A percentile compares a stretch with the other conserved stretches of the same genome.
phyloP scores from a whole-genome alignment of 2,113 vertebrate species.

The Neomonachus schauinslandi region DNA sequence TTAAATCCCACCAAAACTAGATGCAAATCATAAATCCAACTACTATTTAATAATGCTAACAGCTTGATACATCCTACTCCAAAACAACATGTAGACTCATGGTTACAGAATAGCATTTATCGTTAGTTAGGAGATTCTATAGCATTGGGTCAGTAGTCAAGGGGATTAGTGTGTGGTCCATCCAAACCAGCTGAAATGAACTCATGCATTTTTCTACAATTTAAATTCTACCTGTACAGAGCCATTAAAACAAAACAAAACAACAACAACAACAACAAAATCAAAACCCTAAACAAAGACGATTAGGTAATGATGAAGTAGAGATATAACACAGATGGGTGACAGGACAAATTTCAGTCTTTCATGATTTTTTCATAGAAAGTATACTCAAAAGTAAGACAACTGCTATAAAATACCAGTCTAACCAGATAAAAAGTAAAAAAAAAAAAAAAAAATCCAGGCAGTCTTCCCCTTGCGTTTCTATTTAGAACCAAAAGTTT shows the following conservation, averaged over 20 bases:
- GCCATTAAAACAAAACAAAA: neutral
- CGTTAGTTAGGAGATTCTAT: neutral
- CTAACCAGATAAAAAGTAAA: neutral
- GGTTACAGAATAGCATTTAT: neutral
- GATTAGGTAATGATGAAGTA: neutral
- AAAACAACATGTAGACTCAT: neutral
- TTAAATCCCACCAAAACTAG: neutral
- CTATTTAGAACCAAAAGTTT: neutral
- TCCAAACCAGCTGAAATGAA: neutral
- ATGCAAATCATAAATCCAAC: neutral
- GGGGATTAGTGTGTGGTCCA: neutral
- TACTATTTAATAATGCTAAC: neutral
- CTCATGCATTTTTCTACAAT: neutral
- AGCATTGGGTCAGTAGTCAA: neutral
- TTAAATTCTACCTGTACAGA: neutral
- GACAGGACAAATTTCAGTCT: neutral
- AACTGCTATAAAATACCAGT: neutral
- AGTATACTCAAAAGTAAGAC: neutral
- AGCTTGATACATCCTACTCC: neutral
- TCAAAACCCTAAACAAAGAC: neutral
- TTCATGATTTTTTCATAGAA: neutral
- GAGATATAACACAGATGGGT: neutral
- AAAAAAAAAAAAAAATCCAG: neutral
- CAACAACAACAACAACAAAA: neutral
- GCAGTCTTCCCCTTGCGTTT: neutral